A percentile compares a stretch with the other conserved stretches of the same genome.
Evolutionary conservation across 2,113 vertebrate species (phyloP).

Genomic region (Bothrops jararaca): DNA sequence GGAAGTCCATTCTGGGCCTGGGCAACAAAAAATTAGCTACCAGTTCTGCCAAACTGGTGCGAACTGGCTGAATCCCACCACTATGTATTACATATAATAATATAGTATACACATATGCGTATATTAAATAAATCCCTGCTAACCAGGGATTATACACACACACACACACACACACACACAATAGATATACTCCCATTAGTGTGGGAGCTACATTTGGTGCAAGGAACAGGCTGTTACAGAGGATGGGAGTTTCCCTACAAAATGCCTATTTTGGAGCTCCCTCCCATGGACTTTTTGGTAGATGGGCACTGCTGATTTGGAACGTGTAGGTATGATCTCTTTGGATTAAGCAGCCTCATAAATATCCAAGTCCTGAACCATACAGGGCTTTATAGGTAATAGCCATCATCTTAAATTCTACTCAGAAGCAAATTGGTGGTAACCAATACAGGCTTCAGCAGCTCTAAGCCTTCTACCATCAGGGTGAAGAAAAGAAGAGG

Average conservation of each 20-base stretch:
- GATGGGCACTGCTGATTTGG: neutral
- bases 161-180: too few species aligned
- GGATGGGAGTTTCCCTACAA: neutral
- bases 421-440: neutral
- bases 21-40: too few species aligned
- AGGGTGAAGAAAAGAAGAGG: neutral
- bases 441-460: neutral
- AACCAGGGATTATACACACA: neutral
- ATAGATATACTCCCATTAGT: neutral
- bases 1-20: too few species aligned
- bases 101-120: neutral
- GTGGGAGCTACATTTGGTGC: neutral
- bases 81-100: neutral
- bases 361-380: neutral
- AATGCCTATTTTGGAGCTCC: neutral
- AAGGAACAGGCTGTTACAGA: neutral
- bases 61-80: too few species aligned
- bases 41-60: too few species aligned
- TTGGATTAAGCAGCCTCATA: neutral
- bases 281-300: neutral
- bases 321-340: neutral
- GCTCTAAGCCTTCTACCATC: neutral
- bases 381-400: neutral
- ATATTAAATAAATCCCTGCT: neutral
- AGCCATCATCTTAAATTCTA: neutral